A percentile compares a stretch with the other conserved stretches of the same genome.
These are phyloP conservation scores for Pachyuromys duprasi DNA, from an alignment of 2,797 vertebrate species.

Conservation along the genomic window DNA sequence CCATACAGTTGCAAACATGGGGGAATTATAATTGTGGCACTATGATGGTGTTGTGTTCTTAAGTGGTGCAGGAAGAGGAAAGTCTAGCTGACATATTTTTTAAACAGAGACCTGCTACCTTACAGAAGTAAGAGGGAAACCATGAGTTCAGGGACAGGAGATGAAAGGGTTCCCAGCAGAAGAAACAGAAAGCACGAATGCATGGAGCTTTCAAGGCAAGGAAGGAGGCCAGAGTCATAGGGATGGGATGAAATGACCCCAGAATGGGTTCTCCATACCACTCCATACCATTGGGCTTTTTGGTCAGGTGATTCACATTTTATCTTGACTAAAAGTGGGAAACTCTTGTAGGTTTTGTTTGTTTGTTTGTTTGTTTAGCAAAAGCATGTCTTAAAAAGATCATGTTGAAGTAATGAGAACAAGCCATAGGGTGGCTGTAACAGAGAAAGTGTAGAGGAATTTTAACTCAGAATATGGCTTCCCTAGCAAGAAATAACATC, in stretches of 20 bases:
- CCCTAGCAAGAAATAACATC: too few species aligned
- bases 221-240: not conserved
- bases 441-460: not conserved
- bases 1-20: not conserved
- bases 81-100: not conserved
- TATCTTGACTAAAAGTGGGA: not conserved
- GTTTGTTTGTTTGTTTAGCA: not conserved
- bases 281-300: not conserved
- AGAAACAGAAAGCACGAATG: not conserved
- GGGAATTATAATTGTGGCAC: not conserved
- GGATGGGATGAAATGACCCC: fast-evolving
- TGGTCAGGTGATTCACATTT: not conserved
- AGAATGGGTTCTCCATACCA: not conserved
- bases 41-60: not conserved
- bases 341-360: not conserved
- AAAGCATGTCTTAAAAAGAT: not conserved
- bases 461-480: too few species aligned
- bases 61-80: not conserved
- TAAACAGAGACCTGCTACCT: not conserved
- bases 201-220: not conserved
- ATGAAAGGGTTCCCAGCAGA: not conserved
- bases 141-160: not conserved
- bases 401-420: not conserved
- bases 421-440: not conserved
- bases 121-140: not conserved